Evolutionary conservation across 2,797 vertebrate species (phyloP), one percentile per base, ranked within the genome.

Genomic region (Sparidentex hasta): DNA sequence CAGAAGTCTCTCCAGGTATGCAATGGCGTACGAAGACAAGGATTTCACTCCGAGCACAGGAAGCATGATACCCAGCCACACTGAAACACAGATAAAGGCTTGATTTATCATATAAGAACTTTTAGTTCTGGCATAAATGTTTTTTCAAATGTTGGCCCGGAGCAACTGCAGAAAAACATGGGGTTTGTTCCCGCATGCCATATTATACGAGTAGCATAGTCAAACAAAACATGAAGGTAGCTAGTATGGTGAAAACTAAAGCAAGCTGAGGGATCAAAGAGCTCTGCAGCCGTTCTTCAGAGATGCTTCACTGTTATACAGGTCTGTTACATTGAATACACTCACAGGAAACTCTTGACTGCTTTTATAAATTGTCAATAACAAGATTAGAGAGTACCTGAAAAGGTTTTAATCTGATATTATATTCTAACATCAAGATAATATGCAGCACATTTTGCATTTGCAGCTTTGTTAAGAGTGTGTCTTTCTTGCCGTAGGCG

Each of bases 61-160:
- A 50, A 99, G 95, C 98, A 99, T 99, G 87, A 99, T 92, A 0
- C 96, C 95, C 18, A 99, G 94, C 98, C 98, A 99, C 84, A 99
- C 98, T 99, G 87, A 70, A 86, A 91, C 55, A 80, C 68, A 88
- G 67, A 72, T 11, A 63, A 73, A 78, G 23, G 20, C 3, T 55
- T 33, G 14, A 63, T 76, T 70, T 62, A 78, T 44, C 17, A 58
- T 21, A 65, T 0, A n/a, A 23, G 25, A 52, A 20, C 57, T 20
- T 62, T 29, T 7, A 44, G 52, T 67, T 61, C 64, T 43, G 54
- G 11, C 48, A 47, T 25, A 57, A 50, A 57, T 21, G 1, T 11
- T 38, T 38, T 74, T 38, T 74, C 38, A 29, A 59, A 58, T 74
- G n/a, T 46, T 14, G 13, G 9, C 68, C 51, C 12, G 13, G 5